Percentiles rank a stretch among this genome's conserved stretches.
Evolutionary conservation across 2,888 invertebrate genomes (phyloP).

Genomic region (Chesias legatella): DNA sequence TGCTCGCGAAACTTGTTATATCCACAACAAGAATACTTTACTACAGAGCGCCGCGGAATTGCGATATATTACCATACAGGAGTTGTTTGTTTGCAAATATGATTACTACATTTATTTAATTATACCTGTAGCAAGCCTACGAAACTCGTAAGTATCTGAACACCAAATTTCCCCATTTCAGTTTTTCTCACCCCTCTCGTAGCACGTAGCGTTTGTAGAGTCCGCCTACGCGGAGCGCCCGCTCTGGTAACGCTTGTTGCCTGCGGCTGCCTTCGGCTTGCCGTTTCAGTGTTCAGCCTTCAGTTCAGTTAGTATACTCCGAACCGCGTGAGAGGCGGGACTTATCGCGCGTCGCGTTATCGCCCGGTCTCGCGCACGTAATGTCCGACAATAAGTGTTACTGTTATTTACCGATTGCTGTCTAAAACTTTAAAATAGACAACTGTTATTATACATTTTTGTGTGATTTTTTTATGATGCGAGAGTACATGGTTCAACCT

Average conservation of each 20-base stretch:
- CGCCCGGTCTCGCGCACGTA: constrained; percentile 60
- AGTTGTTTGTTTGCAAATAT: constrained; percentile 5
- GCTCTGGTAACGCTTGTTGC: constrained; percentile 43
- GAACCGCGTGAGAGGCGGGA: constrained; percentile 52
- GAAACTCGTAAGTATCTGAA: constrained; percentile 11
- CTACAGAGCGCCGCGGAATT: not conserved
- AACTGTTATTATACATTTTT: constrained; percentile 26
- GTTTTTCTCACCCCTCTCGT: constrained; percentile 36
- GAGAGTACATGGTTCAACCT: constrained; percentile 36
- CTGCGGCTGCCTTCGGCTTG: constrained; percentile 38
- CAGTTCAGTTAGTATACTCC: constrained; percentile 58
- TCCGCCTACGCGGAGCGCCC: constrained; percentile 49
- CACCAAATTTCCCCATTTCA: constrained; percentile 10
- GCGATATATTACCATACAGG: constrained; percentile 2
- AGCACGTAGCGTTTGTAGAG: constrained; percentile 59
- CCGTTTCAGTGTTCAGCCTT: constrained; percentile 37
- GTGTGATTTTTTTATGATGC: constrained; percentile 31
- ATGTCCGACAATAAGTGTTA: constrained; percentile 80
- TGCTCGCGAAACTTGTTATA: not conserved
- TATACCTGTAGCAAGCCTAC: constrained; percentile 12
- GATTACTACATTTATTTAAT: constrained; percentile 14
- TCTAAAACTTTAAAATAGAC: constrained; percentile 48
- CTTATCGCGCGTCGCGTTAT: constrained; percentile 53
- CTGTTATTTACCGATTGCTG: constrained; percentile 76
- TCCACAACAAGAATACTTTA: not conserved